A percentile compares a stretch with the other conserved stretches of the same genome.
Evolutionary conservation across 2,888 invertebrate species (phyloP).

Genomic region (Brachypalpus laphriformis): DNA sequence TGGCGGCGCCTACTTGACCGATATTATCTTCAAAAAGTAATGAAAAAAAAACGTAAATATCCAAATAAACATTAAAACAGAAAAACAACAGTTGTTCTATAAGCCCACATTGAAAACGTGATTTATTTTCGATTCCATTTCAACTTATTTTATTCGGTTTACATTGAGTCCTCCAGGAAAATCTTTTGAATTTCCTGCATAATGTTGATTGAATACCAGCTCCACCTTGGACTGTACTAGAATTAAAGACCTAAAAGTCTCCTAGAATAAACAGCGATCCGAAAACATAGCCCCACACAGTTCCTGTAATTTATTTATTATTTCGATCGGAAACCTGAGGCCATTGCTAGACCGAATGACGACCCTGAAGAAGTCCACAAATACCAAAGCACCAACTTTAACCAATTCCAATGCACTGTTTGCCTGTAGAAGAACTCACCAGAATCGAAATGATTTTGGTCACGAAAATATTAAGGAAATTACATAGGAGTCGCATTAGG

Average conservation of each 20-base stretch:
- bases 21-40: too few relatives aligned
- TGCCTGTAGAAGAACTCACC: background rate
- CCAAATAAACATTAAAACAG: too few relatives aligned
- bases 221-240: background rate
- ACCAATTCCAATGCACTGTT: slow-evolving; percentile 35
- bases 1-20: too few relatives aligned
- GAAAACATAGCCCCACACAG: background rate
- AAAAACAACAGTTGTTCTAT: too few relatives aligned
- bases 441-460: slow-evolving; percentile 39
- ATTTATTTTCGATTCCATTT: too few relatives aligned
- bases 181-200: background rate
- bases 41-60: too few relatives aligned
- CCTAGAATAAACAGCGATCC: background rate
- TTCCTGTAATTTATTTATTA: background rate
- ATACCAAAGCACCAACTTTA: background rate
- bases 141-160: too few relatives aligned
- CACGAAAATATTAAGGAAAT: slow-evolving; percentile 51
- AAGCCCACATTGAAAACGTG: too few relatives aligned
- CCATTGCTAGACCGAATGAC: slow-evolving; percentile 4
- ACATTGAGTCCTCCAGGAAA: too few relatives aligned
- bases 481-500: slow-evolving; percentile 38
- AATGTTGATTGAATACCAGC: background rate
- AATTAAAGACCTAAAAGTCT: background rate
- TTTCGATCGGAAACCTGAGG: background rate
- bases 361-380: background rate